These are phyloP conservation scores for Pseudomyrmex flavicornis DNA, from an alignment of 1,140 invertebrate genomes.

Conservation along the genomic window DNA sequence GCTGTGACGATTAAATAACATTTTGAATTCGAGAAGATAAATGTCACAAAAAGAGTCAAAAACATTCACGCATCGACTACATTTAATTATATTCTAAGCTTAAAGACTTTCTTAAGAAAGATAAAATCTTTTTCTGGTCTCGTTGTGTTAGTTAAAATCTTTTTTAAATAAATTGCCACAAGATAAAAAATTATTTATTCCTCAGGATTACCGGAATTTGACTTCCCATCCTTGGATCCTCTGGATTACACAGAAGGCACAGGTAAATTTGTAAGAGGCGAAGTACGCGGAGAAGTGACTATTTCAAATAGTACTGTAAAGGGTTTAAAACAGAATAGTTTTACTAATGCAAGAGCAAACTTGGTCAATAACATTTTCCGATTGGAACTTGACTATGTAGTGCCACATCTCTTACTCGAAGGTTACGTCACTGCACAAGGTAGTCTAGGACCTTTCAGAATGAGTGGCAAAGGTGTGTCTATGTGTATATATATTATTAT, in stretches of 20 bases:
- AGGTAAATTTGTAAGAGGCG: background rate
- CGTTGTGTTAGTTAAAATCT: no score
- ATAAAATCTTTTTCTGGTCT: no score
- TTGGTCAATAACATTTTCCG: background rate
- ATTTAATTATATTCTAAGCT: no score
- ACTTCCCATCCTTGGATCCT: slow-evolving; percentile 2
- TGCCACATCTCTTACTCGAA: background rate
- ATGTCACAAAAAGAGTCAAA: no score
- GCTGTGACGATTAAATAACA: no score
- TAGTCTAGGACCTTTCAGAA: background rate
- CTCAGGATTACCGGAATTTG: slow-evolving; percentile 16
- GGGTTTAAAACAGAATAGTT: background rate
- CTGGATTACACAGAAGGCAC: background rate
- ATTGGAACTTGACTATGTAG: background rate
- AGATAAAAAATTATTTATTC: background rate
- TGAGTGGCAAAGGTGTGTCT: background rate
- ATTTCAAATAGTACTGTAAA: background rate
- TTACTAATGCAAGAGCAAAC: background rate
- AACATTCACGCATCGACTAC: no score
- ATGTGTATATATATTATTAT: background rate
- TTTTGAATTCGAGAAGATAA: no score
- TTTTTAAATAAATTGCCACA: background rate
- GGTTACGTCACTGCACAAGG: background rate
- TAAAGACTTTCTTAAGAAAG: no score
- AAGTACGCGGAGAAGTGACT: background rate